phyloP scores from a whole-genome alignment of 2,888 invertebrate species.

The Sphaeridia pumilis region DNA sequence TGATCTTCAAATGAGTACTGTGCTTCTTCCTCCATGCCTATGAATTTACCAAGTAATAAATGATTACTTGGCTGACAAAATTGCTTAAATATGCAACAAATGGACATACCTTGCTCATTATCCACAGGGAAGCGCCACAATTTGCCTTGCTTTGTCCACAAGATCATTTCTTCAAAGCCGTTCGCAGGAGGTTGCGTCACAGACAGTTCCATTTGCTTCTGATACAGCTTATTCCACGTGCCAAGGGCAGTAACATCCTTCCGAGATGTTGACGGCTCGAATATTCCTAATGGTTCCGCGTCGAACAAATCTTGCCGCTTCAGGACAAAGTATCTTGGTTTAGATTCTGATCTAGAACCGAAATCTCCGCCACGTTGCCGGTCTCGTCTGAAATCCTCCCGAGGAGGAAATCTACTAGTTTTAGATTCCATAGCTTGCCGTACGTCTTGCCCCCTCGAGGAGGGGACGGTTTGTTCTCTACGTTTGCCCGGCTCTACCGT shows the following conservation, averaged over 20 bases:
- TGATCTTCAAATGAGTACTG: constrained; percentile 80
- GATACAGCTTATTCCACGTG: constrained; percentile 56
- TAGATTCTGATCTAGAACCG: too few relatives aligned
- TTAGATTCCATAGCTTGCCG: too few relatives aligned
- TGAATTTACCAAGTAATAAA: constrained; percentile 7
- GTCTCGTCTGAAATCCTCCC: too few relatives aligned
- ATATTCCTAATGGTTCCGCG: constrained; percentile 53
- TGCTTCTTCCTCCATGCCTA: constrained; percentile 44
- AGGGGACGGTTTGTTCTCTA: too few relatives aligned
- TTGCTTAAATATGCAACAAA: background rate
- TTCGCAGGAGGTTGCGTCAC: constrained; percentile 66
- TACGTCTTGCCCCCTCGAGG: too few relatives aligned
- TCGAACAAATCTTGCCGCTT: constrained; percentile 49
- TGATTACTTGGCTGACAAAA: too few relatives aligned
- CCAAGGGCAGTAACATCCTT: constrained; percentile 38
- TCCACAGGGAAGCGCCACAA: constrained; percentile 95
- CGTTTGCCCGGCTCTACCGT: background rate
- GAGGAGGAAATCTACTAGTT: too few relatives aligned
- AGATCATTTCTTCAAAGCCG: constrained; percentile 82
- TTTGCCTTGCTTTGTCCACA: constrained; percentile 89
- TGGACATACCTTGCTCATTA: constrained; percentile 77
- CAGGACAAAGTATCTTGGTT: too few relatives aligned
- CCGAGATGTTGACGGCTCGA: constrained; percentile 39
- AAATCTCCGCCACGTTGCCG: too few relatives aligned
- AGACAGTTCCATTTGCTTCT: constrained; percentile 55